These are phyloP conservation scores for Copsychus sechellarum DNA, from an alignment of 2,113 vertebrate species.

Conservation along the genomic window DNA sequence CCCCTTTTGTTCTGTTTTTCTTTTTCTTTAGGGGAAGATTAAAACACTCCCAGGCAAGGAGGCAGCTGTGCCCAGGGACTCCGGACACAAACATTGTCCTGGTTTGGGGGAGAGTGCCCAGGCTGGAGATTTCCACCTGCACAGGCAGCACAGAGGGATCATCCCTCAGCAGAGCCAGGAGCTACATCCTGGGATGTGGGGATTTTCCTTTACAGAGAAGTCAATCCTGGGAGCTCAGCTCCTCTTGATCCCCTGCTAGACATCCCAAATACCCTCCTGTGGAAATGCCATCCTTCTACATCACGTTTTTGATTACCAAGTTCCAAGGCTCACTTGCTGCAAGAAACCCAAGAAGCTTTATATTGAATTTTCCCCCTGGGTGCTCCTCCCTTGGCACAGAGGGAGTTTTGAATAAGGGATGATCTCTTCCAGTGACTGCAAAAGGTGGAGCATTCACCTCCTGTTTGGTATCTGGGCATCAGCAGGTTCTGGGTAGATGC, in stretches of 20 bases:
- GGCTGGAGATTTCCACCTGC: background rate
- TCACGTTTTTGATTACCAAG: background rate
- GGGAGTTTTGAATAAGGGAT: background rate
- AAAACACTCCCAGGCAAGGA: background rate
- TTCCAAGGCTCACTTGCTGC: background rate
- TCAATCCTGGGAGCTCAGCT: background rate
- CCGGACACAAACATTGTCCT: fast-evolving
- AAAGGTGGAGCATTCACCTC: background rate
- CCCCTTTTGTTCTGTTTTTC: background rate
- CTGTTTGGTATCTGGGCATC: background rate
- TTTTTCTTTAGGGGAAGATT: background rate
- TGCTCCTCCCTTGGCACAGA: background rate
- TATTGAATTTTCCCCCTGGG: background rate
- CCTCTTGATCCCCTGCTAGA: background rate
- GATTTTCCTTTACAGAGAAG: fast-evolving
- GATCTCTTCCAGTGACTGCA: background rate
- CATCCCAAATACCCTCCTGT: background rate
- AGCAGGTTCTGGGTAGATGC: background rate
- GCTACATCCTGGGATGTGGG: fast-evolving
- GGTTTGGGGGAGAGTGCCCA: background rate
- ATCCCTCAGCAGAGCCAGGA: background rate
- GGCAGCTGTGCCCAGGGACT: background rate
- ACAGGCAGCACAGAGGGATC: background rate
- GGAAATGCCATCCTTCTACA: background rate
- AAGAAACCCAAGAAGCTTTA: background rate